phyloP scores from a whole-genome alignment of 2,888 invertebrate species.

The Brachypalpus laphriformis region DNA sequence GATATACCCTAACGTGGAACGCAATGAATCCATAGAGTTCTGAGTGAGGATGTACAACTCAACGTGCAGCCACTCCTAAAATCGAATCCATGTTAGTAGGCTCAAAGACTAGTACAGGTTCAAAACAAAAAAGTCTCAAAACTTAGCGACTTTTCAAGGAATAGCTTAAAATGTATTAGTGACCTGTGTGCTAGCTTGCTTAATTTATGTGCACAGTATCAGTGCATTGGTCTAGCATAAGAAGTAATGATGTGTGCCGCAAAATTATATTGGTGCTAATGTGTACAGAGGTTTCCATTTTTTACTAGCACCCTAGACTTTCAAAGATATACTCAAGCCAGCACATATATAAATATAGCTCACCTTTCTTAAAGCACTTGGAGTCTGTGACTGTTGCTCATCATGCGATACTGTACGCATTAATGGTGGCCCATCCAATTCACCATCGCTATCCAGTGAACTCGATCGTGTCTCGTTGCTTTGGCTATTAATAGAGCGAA shows the following conservation, averaged over 20 bases:
- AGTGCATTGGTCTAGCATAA: constrained; percentile 25
- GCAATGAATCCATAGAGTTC: too few relatives aligned
- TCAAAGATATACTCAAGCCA: neutral
- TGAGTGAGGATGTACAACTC: too few relatives aligned
- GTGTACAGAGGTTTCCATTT: neutral
- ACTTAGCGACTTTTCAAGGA: neutral
- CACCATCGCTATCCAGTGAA: constrained; percentile 84
- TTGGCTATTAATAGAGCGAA: constrained; percentile 77
- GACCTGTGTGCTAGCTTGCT: neutral
- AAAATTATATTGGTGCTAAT: constrained; percentile 30
- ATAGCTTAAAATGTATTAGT: neutral
- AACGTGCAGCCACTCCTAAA: too few relatives aligned
- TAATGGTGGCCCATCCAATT: constrained; percentile 84
- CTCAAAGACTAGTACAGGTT: too few relatives aligned
- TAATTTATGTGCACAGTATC: constrained; percentile 3
- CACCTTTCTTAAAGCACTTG: constrained; percentile 82
- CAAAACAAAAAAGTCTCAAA: too few relatives aligned
- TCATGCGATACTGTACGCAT: constrained; percentile 87
- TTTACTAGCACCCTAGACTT: constrained; percentile 17
- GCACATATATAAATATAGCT: constrained; percentile 3
- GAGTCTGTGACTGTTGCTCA: constrained; percentile 83
- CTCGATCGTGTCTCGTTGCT: constrained; percentile 83
- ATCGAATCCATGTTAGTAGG: too few relatives aligned
- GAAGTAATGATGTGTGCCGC: constrained; percentile 20
- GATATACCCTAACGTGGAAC: too few relatives aligned